Evolutionary conservation across 2,888 invertebrate species (phyloP).

Genomic region (Incurvaria masculella): DNA sequence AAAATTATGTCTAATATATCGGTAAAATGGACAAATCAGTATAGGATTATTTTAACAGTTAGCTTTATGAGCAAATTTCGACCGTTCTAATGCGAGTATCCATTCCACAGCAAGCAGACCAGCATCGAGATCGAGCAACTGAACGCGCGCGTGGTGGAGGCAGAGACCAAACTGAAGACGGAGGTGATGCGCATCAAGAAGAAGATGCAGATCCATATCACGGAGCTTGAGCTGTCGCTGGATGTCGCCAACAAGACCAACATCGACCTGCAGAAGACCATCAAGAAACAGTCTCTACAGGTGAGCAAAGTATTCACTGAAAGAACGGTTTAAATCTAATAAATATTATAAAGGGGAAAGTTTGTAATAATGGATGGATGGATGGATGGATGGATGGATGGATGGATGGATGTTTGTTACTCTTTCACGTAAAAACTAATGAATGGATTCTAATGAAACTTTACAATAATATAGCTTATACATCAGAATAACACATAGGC

Average conservation of each 20-base stretch:
- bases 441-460: no score
- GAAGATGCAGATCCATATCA: constrained; percentile 98
- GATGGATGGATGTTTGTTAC: no score
- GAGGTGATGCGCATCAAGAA: constrained; percentile 97
- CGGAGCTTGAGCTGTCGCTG: constrained; percentile 93
- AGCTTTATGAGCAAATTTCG: background rate
- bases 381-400: no score
- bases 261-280: constrained; percentile 94
- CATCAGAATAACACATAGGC: no score
- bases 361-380: no score
- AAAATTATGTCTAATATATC: background rate
- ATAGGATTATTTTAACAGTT: background rate
- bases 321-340: no score
- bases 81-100: constrained; percentile 2
- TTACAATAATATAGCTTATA: no score
- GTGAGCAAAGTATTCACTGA: no score
- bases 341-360: no score
- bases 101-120: constrained; percentile 88
- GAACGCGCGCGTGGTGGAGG: constrained; percentile 92
- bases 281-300: constrained; percentile 96
- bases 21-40: background rate
- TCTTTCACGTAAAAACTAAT: no score
- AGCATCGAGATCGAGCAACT: constrained; percentile 97
- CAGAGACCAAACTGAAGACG: constrained; percentile 93
- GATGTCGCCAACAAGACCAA: constrained; percentile 98